phyloP scores from a whole-genome alignment of 2,888 invertebrate genomes.

The Dryadula phaetusa region DNA sequence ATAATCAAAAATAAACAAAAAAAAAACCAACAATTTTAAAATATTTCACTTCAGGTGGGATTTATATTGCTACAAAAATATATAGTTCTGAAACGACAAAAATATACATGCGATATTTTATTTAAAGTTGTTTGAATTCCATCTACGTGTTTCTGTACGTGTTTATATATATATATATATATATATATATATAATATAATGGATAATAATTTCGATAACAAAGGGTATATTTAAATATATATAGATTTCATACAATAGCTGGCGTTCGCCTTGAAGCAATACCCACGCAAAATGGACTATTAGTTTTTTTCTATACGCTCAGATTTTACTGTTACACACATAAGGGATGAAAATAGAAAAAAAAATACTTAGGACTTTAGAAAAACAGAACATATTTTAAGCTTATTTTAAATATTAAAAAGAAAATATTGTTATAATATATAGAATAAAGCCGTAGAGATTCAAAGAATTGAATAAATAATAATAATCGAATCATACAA shows the following conservation, averaged over 20 bases:
- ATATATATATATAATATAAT: no score
- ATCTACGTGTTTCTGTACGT: no score
- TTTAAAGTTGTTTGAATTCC: background rate
- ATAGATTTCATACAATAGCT: constrained; percentile 28
- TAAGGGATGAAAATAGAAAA: constrained; percentile 15
- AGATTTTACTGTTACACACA: constrained; percentile 21
- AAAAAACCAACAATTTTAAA: background rate
- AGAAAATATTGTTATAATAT: background rate
- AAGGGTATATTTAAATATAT: background rate
- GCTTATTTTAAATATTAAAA: background rate
- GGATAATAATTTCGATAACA: no score
- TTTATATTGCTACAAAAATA: constrained; percentile 9
- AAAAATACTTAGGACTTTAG: background rate
- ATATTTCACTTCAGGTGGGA: background rate
- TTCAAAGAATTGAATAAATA: no score
- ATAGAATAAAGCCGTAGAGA: no score
- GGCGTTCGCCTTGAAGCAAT: constrained; percentile 27
- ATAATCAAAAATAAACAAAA: no score
- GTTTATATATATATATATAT: no score
- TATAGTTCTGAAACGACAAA: background rate
- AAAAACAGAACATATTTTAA: no score
- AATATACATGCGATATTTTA: constrained; percentile 6
- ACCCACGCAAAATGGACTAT: constrained; percentile 34
- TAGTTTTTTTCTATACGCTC: constrained; percentile 28
- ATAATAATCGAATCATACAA: no score